phyloP scores from a whole-genome alignment of 2,797 vertebrate genomes.

The Leptoclinus maculatus region DNA sequence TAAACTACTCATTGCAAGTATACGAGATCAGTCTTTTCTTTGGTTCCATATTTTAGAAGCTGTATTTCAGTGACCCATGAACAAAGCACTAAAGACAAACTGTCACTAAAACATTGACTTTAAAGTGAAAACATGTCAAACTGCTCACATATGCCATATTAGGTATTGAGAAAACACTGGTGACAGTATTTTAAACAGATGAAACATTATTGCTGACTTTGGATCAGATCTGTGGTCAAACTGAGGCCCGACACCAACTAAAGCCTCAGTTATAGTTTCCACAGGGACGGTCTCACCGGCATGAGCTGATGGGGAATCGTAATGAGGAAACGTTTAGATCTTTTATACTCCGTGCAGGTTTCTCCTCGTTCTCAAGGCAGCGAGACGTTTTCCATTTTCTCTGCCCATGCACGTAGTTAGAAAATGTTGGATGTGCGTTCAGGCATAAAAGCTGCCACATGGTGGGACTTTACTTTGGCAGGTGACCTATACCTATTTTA shows the following conservation, averaged over 20 bases:
- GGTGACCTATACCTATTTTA: background rate
- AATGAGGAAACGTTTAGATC: background rate
- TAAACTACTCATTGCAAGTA: background rate
- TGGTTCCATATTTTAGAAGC: background rate
- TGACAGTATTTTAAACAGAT: background rate
- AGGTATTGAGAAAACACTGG: background rate
- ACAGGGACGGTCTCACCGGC: background rate
- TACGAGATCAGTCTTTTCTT: background rate
- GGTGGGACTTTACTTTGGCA: no score
- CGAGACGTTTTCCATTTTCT: no score
- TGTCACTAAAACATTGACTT: background rate
- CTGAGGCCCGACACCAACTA: background rate
- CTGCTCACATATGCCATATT: background rate
- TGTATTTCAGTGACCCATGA: background rate
- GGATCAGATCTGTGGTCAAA: background rate
- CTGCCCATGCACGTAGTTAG: no score
- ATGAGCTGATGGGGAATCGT: background rate
- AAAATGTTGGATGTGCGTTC: no score
- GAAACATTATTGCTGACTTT: background rate
- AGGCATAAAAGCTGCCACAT: no score
- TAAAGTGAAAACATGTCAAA: background rate
- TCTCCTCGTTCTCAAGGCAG: no score
- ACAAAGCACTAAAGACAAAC: slow-evolving; percentile 9
- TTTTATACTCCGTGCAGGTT: no score
- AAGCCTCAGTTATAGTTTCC: no score